Evolutionary conservation across 2,113 vertebrate genomes (phyloP), one percentile per base, ranked within the genome.

Genomic region (Penelope pileata): DNA sequence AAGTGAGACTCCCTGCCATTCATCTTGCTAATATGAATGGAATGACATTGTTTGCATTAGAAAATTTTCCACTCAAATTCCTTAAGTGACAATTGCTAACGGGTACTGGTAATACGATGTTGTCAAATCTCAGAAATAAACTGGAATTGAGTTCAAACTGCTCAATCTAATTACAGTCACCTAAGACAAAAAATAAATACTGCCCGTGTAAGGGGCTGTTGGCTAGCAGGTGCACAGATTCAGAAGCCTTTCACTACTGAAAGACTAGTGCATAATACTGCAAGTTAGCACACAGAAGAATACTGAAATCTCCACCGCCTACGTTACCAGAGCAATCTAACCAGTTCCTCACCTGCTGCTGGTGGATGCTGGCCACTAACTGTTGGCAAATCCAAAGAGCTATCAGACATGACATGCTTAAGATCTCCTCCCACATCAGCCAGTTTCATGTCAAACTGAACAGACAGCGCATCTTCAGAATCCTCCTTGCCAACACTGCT

Each of bases 311-410:
- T 96, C 79, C 43, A 50, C 36, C 92, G 72, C 96, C 96, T 91
- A 93, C 8, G 12, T 98, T 98, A 99, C 99, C 99, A 99, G 97
- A 99, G 99, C 98, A 99, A 99, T 98, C 99, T 98, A 98, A 99
- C 99, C 97, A 99, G 98, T 99, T 99, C 99, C 99, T 99, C 99
- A 99, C 99, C 99, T 99, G 99, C 98, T 94, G 99, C 99, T 80
- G 99, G 99, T 90, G 99, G 99, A 97, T 99, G 99, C 97, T 99
- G 99, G 96, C 98, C 98, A 91, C 99, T 99, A 98, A 99, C 98
- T 97, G 99, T 99, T 79, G 99, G 99, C 96, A 99, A 98, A 98
- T 99, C 99, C 98, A 99, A 98, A 97, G 99, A 99, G 98, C 99
- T 99, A 99, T 99, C 99, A 96, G 99, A 99, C 98, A 99, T 99